Conservation (phyloP, 2,888 invertebrate species). For the Malachius bipustulatus region DNA sequence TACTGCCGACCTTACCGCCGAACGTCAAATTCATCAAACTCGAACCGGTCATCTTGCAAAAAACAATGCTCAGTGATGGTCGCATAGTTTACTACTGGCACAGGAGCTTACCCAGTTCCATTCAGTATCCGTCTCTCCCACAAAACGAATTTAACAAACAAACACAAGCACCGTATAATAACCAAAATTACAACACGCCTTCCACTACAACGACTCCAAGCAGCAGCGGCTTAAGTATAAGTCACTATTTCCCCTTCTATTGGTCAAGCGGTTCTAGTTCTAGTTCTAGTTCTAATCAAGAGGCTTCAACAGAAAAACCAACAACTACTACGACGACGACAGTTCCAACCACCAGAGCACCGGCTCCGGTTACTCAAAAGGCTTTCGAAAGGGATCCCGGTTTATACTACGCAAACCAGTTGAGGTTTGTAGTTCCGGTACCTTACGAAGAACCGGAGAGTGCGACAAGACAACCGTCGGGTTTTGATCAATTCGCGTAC, state of each 20-base stretch:
- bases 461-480: constrained; percentile 24
- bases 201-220: constrained; percentile 12
- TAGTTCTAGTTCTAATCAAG: constrained; percentile 6
- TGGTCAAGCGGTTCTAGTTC: constrained; percentile 13
- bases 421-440: constrained; percentile 33
- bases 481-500: constrained; percentile 31
- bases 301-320: constrained; percentile 11
- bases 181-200: constrained; percentile 2
- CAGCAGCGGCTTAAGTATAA: constrained; percentile 8
- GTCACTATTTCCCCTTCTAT: constrained; percentile 15
- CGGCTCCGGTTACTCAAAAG: too few species aligned
- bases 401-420: constrained; percentile 21
- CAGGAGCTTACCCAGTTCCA: constrained; percentile 28
- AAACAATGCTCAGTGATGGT: constrained; percentile 32
- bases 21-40: constrained; percentile 30
- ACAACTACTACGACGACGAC: constrained; percentile 19
- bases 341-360: constrained; percentile 18
- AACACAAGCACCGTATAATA: background rate
- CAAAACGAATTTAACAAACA: background rate
- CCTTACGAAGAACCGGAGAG: constrained; percentile 23
- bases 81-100: constrained; percentile 33
- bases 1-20: constrained; percentile 14
- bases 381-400: constrained; percentile 11
- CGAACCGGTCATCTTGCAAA: constrained; percentile 35
- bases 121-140: constrained; percentile 9